A percentile compares a stretch with the other conserved stretches of the same genome.
Evolutionary conservation across 2,113 vertebrate genomes (phyloP).

Genomic region (Naja naja): DNA sequence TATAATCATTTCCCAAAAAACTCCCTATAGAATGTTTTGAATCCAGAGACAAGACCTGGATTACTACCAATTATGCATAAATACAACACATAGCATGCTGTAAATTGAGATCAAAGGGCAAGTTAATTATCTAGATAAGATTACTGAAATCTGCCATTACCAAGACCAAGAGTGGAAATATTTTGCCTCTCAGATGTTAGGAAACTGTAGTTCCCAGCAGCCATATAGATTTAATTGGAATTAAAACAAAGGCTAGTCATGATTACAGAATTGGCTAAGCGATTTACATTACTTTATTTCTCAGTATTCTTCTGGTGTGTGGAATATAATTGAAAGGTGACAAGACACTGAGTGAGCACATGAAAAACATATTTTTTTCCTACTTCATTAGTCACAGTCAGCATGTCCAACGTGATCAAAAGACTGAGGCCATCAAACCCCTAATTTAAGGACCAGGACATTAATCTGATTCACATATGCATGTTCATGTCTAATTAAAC

Average conservation of each 20-base stretch:
- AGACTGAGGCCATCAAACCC: not conserved
- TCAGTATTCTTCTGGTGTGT: not conserved
- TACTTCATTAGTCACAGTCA: not conserved
- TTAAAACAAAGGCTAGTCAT: not conserved
- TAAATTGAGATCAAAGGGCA: not conserved
- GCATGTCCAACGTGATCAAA: not conserved
- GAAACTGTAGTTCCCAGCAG: not conserved
- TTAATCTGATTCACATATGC: not conserved
- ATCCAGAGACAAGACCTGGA: not conserved
- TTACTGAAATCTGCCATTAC: not conserved
- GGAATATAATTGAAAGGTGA: not conserved
- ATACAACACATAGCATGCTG: not conserved
- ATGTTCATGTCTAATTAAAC: not conserved
- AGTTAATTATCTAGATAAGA: not conserved
- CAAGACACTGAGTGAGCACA: not conserved
- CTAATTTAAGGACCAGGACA: not conserved
- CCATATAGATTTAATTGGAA: not conserved
- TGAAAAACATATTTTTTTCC: not conserved
- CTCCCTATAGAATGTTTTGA: not conserved
- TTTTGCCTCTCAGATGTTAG: not conserved
- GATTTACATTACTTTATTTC: not conserved
- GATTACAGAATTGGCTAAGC: not conserved
- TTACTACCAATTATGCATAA: not conserved
- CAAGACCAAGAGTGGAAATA: not conserved
- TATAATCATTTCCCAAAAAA: not conserved